Evolutionary conservation across 2,113 vertebrate genomes (phyloP), one percentile per base, ranked within the genome.

Genomic region (Antennarius striatus): DNA sequence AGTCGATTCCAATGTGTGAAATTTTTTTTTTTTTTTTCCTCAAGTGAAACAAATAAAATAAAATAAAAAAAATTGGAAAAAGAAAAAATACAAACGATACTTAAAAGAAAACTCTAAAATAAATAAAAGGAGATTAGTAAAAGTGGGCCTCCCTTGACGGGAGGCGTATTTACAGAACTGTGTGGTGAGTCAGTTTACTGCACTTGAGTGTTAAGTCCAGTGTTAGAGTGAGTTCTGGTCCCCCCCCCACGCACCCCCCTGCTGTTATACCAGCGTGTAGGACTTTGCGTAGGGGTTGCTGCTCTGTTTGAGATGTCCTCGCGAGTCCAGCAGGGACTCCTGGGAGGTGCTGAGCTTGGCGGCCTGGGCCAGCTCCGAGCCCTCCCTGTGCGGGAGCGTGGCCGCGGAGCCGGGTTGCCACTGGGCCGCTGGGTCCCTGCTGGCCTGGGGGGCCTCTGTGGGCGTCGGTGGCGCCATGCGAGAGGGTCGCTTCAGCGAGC

Each of bases 341-440:
- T 99, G 98, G 84, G 98, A 99, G 93, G 96, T 98, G 95, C 98
- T 99, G 92, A 99, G 95, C 91, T 99, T 99, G 77, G 96, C 95
- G 56, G 96, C 95, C 90, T 99, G 97, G 88, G 95, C 95, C 85
- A 98, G 93, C 93, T 98, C 97, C 2, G 95, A 94, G 64, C 95
- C 95, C 92, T 99, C 98, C 74, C 97, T 95, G 93, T 96, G 97
- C 91, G 98, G 98, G 91, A 99, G 96, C 0, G 96, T 95, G 88
- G 96, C 96, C 28, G 94, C 94, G 13, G 95, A 93, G 83, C 95
- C 95, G 3, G 95, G 92, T 89, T 96, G 98, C 98, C 98, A 97
- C 77, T 96, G 94, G 91, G 96, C 94, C 79, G 83, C 95, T 57
- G 77, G 76, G 85, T 98, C 96, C 79, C 96, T 94, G 3, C 88